Conservation (phyloP, 2,113 vertebrate genomes). For the Arothron firmamentum region DNA sequence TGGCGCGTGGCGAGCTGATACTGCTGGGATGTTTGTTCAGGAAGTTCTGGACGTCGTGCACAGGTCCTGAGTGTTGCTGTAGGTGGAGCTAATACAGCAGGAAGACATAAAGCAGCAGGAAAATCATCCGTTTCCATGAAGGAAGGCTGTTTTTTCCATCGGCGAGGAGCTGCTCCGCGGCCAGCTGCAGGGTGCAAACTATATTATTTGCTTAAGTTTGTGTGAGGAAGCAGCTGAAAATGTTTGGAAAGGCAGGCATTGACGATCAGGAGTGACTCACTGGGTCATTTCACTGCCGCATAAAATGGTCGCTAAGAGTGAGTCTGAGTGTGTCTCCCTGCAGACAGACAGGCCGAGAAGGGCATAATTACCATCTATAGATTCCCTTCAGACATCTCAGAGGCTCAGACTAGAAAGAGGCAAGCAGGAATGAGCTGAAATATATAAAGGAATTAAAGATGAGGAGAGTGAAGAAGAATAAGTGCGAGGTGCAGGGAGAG, state of each 20-base stretch:
- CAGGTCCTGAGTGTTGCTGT: too few species aligned
- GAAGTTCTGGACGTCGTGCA: too few species aligned
- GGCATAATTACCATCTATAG: constrained; percentile 34
- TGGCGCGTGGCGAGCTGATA: too few species aligned
- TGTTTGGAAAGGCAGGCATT: not conserved
- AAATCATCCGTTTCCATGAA: too few species aligned
- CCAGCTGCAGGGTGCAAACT: not conserved
- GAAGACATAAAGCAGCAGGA: too few species aligned
- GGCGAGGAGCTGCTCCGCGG: not conserved
- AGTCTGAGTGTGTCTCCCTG: not conserved
- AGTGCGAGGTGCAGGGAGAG: constrained; percentile 2
- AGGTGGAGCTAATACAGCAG: too few species aligned
- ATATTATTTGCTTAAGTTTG: not conserved
- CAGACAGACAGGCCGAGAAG: constrained; percentile 23
- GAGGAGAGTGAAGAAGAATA: constrained; percentile 24
- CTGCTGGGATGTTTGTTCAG: too few species aligned
- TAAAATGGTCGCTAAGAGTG: constrained; percentile 1
- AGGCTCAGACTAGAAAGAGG: constrained; percentile 8
- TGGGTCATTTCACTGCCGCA: constrained; percentile 3
- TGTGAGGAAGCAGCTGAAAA: not conserved
- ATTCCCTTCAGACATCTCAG: constrained; percentile 15
- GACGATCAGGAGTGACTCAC: too few species aligned
- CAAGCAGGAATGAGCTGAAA: constrained; percentile 36
- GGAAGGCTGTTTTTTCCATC: too few species aligned
- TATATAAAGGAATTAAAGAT: constrained; percentile 42